Base-by-base conservation (phyloP, 2,113 vertebrate species). In the Ciconia stormi region DNA sequence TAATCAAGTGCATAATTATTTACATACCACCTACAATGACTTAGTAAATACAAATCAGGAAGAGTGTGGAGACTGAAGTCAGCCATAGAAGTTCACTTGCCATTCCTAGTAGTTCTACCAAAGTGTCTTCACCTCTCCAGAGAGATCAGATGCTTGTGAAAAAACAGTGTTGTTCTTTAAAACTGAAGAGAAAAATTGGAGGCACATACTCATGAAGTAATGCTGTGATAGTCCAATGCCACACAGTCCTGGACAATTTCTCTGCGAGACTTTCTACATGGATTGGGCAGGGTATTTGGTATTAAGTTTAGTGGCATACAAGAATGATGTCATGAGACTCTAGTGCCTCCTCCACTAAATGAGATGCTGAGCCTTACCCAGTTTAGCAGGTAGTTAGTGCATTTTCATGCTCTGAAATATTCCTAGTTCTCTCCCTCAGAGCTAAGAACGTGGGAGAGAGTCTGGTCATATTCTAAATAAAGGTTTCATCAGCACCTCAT, bases 261-360 rank as follows among this genome's bases (percentile, higher is more conserved):
- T 72, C 34, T 44, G 29, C 55, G 13, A 36, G 4, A 56, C 22
- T 47, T 66, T 50, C 44, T 65, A 23, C 13, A 22, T 13, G 19
- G 5, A 79, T n/a, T 52, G 2, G 18, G 20, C 5, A 12, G 3
- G 0, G 13, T 79, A 47, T n/a, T 38, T 44, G n/a, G 38, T 10
- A 44, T 77, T 62, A 65, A 19, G 22, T 73, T 84, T 62, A 49
- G 30, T 13, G 3, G 0, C 32, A n/a, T 19, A 44, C 9, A 50
- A 53, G 29, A 90, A 85, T 1, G 12, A 32, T 1, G 0, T 26
- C 11, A 50, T 0, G 0, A 82, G 44, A 82, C 10, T 71, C 16
- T 6, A 49, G n/a, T 44, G 53, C 32, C 32, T 79, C 20, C 32
- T 72, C 20, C 47, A 65, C 58, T 91, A 58, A 62, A 56, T 23